phyloP scores from a whole-genome alignment of 2,888 invertebrate species.

The Nomada hirtipes region DNA sequence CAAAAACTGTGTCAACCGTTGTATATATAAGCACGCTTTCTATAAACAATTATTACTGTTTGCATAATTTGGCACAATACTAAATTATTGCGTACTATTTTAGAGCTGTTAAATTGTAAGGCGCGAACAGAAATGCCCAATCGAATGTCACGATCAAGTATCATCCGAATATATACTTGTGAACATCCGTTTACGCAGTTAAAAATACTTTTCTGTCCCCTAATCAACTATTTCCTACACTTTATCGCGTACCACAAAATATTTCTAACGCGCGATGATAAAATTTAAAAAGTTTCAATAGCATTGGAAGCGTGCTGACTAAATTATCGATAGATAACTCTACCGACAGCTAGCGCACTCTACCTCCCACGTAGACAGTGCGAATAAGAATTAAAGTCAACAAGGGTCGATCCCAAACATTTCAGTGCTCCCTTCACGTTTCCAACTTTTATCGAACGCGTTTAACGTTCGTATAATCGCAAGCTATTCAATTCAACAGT shows the following conservation, averaged over 20 bases:
- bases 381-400: constrained; percentile 33
- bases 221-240: not conserved
- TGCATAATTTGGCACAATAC: constrained; percentile 54
- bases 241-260: not conserved
- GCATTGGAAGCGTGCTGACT: not conserved
- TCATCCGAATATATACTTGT: not conserved
- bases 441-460: not conserved
- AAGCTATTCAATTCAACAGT: too few relatives aligned
- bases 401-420: constrained; percentile 31
- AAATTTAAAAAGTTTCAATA: not conserved
- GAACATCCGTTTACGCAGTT: constrained; percentile 11
- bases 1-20: constrained; percentile 7
- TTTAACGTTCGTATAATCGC: not conserved
- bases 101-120: constrained; percentile 35
- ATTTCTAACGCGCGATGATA: not conserved
- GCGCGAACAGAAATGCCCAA: constrained; percentile 54
- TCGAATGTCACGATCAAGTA: not conserved
- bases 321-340: constrained; percentile 38
- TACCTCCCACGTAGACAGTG: not conserved
- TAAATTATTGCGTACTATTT: constrained; percentile 38
- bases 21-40: constrained; percentile 19
- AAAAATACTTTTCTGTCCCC: not conserved
- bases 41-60: constrained; percentile 39
- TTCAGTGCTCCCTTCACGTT: constrained; percentile 1
- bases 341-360: constrained; percentile 33